Conservation (phyloP, 2,888 invertebrate species). For the Phorcus lineatus region DNA sequence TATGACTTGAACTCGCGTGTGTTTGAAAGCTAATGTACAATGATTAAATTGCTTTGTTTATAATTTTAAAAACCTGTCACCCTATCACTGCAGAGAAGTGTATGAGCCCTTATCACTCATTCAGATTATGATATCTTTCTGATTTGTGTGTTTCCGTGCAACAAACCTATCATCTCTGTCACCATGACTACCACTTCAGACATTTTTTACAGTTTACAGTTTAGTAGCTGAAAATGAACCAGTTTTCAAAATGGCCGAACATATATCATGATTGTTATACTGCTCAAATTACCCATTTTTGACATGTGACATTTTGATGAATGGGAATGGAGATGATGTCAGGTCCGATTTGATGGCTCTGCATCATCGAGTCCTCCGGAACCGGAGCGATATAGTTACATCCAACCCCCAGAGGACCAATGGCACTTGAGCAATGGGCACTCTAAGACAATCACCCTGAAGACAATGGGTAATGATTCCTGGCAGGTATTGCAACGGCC, state of each 20-base stretch:
- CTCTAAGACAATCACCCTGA: slow-evolving; percentile 13
- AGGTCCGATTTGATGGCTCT: neutral
- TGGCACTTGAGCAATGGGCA: slow-evolving; percentile 17
- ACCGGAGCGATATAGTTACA: no score
- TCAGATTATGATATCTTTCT: no score
- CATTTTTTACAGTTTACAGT: neutral
- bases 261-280: slow-evolving; percentile 15
- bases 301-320: slow-evolving; percentile 22
- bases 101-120: no score
- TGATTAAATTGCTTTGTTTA: no score
- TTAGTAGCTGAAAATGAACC: neutral
- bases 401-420: neutral
- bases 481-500: slow-evolving; percentile 7
- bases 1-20: no score
- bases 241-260: neutral
- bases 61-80: no score
- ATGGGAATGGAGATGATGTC: slow-evolving; percentile 6
- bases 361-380: no score
- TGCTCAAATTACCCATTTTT: slow-evolving; percentile 5
- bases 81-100: no score
- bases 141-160: no score
- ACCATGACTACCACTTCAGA: neutral
- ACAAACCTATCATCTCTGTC: neutral
- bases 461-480: neutral
- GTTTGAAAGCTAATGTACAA: no score